These are phyloP conservation scores for Aplysina aerophoba DNA, from an alignment of 37 sponge, comb jelly and placozoan genomes.

Conservation along the genomic window DNA sequence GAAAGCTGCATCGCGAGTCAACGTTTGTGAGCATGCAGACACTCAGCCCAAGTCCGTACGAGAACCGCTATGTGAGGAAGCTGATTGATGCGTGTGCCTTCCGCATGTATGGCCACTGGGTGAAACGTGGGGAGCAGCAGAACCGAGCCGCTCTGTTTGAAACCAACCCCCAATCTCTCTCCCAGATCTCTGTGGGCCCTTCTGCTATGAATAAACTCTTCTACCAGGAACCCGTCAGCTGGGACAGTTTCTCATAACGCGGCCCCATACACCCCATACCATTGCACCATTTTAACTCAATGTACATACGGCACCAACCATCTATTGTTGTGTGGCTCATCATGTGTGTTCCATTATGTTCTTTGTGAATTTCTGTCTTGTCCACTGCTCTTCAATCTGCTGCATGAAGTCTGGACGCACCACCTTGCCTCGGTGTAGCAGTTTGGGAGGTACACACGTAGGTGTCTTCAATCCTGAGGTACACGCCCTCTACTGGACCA, in stretches of 20 bases:
- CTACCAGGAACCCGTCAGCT: slow-evolving; percentile 24
- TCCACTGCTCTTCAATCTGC: slow-evolving; percentile 92
- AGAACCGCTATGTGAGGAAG: slow-evolving; percentile 59
- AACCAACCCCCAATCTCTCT: slow-evolving; percentile 42
- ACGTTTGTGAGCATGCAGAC: slow-evolving; percentile 46
- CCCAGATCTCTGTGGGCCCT: not conserved
- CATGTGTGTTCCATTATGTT: slow-evolving; percentile 59
- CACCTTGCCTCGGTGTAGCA: slow-evolving; percentile 66
- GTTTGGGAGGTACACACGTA: slow-evolving; percentile 1
- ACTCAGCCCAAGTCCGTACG: slow-evolving; percentile 66
- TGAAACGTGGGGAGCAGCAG: slow-evolving; percentile 92
- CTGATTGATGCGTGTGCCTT: slow-evolving; percentile 85
- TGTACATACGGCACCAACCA: too few relatives aligned
- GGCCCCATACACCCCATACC: too few relatives aligned
- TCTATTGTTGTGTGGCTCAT: not conserved
- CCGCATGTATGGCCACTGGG: slow-evolving; percentile 90
- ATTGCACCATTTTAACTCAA: too few relatives aligned
- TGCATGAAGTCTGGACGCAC: slow-evolving; percentile 89
- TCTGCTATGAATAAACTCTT: slow-evolving; percentile 16
- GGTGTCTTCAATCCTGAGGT: slow-evolving; percentile 82
- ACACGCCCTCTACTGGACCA: slow-evolving; percentile 87
- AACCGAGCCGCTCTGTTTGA: slow-evolving; percentile 90
- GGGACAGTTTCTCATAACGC: slow-evolving; percentile 9
- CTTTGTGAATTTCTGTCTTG: slow-evolving; percentile 82
- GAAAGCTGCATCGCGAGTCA: slow-evolving; percentile 49